Evolutionary conservation across 2,797 vertebrate genomes (phyloP).

Genomic region (Gambelia wislizenii): DNA sequence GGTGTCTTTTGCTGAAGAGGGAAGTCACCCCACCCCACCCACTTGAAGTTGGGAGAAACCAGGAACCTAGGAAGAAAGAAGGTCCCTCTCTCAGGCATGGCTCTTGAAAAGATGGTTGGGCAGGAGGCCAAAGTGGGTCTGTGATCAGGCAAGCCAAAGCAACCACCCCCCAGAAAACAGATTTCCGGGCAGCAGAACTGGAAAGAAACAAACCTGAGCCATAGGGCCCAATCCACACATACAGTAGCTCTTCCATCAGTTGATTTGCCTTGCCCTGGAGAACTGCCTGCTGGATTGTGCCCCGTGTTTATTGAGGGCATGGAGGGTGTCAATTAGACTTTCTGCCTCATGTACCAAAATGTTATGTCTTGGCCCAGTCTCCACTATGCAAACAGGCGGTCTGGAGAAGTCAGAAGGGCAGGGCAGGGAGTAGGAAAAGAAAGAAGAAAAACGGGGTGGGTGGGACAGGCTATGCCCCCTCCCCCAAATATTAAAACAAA

Average conservation of each 20-base stretch:
- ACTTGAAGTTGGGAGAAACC: conserved; percentile 19
- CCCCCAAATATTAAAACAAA: conserved; percentile 13
- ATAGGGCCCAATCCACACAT: not conserved
- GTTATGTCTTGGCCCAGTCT: not conserved
- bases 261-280: not conserved
- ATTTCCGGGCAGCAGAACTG: not conserved
- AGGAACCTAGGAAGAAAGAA: not conserved
- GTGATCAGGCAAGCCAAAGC: not conserved
- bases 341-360: not conserved
- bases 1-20: not conserved
- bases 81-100: not conserved
- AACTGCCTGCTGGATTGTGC: not conserved
- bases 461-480: not conserved
- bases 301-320: not conserved
- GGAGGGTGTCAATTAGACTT: not conserved
- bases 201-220: not conserved
- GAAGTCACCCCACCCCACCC: not conserved
- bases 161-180: not conserved
- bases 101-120: not conserved
- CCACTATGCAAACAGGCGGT: conserved; percentile 22
- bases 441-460: conserved; percentile 38
- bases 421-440: conserved; percentile 26
- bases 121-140: not conserved
- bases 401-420: conserved; percentile 56
- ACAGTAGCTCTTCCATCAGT: not conserved